Conservation (phyloP, 2,113 vertebrate genomes). For the Mandrillus leucophaeus region DNA sequence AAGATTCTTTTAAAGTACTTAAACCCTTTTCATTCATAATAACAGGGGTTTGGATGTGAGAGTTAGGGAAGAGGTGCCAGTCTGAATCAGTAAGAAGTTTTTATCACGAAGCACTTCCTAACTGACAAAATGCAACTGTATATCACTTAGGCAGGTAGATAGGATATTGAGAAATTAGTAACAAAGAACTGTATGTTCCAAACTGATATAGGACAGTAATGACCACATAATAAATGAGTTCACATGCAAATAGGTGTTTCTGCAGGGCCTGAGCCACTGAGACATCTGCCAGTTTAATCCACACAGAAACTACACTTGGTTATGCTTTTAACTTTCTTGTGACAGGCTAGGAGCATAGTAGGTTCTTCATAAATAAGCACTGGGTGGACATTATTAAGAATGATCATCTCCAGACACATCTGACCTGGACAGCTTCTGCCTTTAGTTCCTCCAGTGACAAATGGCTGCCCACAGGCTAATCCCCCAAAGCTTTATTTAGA, state of each 20-base stretch:
- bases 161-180: background rate
- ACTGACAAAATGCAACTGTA: background rate
- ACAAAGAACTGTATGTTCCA: background rate
- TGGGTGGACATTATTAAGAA: background rate
- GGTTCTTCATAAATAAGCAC: background rate
- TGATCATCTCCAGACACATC: background rate
- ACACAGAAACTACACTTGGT: background rate
- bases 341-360: background rate
- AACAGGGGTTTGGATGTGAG: background rate
- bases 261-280: background rate
- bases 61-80: background rate
- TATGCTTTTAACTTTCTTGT: background rate
- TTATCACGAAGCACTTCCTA: background rate
- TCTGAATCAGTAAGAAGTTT: background rate
- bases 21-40: background rate
- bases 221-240: background rate
- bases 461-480: no score
- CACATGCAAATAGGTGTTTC: background rate
- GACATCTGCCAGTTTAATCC: background rate
- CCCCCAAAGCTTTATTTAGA: background rate
- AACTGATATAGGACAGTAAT: background rate
- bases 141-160: background rate
- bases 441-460: background rate
- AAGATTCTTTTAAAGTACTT: background rate
- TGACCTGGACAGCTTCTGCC: background rate